Evolutionary conservation across 2,797 vertebrate species (phyloP).

Genomic region (Enteromius unitaeniatus): DNA sequence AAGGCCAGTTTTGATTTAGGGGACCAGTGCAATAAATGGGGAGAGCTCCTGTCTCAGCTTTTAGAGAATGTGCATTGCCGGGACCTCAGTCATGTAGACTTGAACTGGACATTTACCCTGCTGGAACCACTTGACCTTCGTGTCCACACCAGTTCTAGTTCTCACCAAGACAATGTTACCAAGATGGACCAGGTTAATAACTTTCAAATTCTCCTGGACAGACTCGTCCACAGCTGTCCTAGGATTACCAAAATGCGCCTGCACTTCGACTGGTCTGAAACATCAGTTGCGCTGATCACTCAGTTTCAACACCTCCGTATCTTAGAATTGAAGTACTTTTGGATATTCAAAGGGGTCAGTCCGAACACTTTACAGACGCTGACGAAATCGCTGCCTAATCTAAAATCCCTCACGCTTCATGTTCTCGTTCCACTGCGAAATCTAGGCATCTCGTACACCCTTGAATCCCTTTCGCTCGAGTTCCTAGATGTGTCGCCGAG

Average conservation of each 20-base stretch:
- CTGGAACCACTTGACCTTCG: slow-evolving; percentile 81
- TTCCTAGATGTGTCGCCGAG: slow-evolving; percentile 85
- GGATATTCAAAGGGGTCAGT: slow-evolving; percentile 84
- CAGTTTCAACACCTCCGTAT: slow-evolving; percentile 82
- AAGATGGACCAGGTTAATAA: slow-evolving; percentile 84
- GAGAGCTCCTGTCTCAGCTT: slow-evolving; percentile 79
- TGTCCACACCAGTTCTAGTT: slow-evolving; percentile 76
- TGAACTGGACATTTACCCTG: slow-evolving; percentile 86
- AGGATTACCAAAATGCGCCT: slow-evolving; percentile 80
- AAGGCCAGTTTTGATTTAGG: slow-evolving; percentile 86
- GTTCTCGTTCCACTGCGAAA: slow-evolving; percentile 84
- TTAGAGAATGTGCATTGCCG: slow-evolving; percentile 84
- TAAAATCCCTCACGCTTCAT: slow-evolving; percentile 82
- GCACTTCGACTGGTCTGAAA: slow-evolving; percentile 86
- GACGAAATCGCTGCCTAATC: slow-evolving; percentile 80
- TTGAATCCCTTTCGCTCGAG: slow-evolving; percentile 82
- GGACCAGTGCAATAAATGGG: slow-evolving; percentile 82
- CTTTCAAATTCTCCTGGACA: slow-evolving; percentile 82
- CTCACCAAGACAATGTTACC: slow-evolving; percentile 82
- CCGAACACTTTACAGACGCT: slow-evolving; percentile 79
- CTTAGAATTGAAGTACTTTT: slow-evolving; percentile 86
- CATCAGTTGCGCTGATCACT: slow-evolving; percentile 78
- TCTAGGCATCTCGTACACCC: slow-evolving; percentile 82
- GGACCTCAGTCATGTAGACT: slow-evolving; percentile 82
- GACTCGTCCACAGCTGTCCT: slow-evolving; percentile 78